Percentiles rank a stretch among this genome's conserved stretches.
Conservation (phyloP, 2,888 invertebrate genomes). For the Quadroppia sp. region DNA sequence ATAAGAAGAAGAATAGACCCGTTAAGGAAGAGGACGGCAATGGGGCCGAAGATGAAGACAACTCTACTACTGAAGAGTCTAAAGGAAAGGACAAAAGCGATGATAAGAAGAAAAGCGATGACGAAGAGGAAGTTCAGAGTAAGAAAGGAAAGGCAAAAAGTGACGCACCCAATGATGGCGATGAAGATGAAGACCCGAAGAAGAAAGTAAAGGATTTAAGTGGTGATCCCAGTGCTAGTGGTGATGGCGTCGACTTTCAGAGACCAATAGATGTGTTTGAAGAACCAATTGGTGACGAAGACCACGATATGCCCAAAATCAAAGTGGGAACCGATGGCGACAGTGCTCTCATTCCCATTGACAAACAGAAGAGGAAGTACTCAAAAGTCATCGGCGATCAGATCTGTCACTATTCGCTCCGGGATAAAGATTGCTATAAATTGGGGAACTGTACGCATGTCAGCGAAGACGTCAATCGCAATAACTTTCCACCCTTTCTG, state of each 20-base stretch:
- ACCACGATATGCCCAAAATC: neutral
- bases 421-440: neutral
- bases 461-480: neutral
- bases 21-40: neutral
- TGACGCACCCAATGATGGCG: neutral
- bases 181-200: neutral
- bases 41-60: neutral
- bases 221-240: neutral
- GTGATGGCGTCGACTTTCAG: neutral
- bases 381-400: neutral
- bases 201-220: neutral
- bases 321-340: neutral
- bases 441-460: neutral
- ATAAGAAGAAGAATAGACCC: neutral
- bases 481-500: conserved; percentile 2
- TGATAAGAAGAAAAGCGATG: neutral
- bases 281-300: neutral
- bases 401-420: neutral
- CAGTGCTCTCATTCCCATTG: neutral
- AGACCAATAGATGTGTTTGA: neutral
- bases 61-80: neutral
- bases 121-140: neutral
- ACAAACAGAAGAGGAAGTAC: neutral
- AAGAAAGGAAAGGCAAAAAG: neutral
- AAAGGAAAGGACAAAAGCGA: neutral